Percentiles rank a stretch among this genome's conserved stretches.
Evolutionary conservation across 2,888 invertebrate genomes (phyloP).

Genomic region (Dione juno): DNA sequence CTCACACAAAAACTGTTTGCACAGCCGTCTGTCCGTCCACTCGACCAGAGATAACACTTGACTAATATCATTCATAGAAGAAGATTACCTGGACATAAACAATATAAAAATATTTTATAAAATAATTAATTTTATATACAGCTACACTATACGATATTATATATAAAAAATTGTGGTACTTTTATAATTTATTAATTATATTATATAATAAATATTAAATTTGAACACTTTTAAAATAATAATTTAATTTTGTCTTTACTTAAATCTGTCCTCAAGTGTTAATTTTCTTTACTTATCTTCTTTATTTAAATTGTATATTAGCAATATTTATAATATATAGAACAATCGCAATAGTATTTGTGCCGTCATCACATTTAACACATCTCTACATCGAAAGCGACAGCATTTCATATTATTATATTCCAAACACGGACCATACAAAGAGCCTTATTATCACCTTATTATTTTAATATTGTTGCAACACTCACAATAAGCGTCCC

Average conservation of each 20-base stretch:
- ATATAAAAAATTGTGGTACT: no score
- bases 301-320: background rate
- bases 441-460: slow-evolving; percentile 74
- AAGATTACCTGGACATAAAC: background rate
- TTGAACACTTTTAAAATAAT: no score
- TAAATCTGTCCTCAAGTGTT: no score
- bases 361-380: slow-evolving; percentile 28
- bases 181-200: no score
- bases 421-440: slow-evolving; percentile 53
- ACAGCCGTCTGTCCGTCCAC: slow-evolving; percentile 40
- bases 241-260: no score
- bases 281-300: no score
- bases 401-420: slow-evolving; percentile 41
- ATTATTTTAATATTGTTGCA: slow-evolving; percentile 81
- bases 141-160: no score
- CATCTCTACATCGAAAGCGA: slow-evolving; percentile 28
- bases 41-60: slow-evolving; percentile 20
- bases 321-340: background rate
- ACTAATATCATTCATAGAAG: slow-evolving; percentile 25
- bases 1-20: slow-evolving; percentile 45
- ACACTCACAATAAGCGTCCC: slow-evolving; percentile 66
- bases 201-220: no score
- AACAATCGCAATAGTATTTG: background rate
- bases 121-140: no score
- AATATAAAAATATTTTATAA: background rate